phyloP scores from a whole-genome alignment of 1,140 invertebrate species.

The Sipha flava region DNA sequence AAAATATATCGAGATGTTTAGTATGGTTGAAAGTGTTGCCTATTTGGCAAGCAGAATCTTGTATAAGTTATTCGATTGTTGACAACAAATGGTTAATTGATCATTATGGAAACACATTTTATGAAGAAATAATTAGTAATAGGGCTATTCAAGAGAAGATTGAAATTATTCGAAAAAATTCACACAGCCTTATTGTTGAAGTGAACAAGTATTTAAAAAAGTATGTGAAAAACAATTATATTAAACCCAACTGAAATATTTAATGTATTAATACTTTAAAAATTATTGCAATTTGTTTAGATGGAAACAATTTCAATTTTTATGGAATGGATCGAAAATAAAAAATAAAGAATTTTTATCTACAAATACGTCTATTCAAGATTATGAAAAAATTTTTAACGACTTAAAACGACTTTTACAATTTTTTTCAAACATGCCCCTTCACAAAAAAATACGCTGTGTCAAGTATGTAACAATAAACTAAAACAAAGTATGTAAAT shows the following conservation, averaged over 20 bases:
- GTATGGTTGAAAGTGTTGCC: background rate
- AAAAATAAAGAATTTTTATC: background rate
- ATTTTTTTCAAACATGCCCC: background rate
- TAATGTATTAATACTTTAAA: too few species aligned
- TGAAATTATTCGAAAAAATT: background rate
- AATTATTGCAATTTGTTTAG: background rate
- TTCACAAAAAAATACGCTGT: background rate
- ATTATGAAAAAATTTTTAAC: slow-evolving; percentile 11
- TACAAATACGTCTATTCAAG: background rate
- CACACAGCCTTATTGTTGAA: background rate
- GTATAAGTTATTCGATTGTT: background rate
- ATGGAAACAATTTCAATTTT: slow-evolving; percentile 1
- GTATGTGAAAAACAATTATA: background rate
- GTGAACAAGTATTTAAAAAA: slow-evolving; percentile 24
- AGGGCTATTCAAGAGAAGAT: background rate
- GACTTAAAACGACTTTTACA: background rate
- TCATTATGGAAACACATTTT: background rate
- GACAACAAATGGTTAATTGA: background rate
- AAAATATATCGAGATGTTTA: background rate
- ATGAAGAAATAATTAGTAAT: background rate
- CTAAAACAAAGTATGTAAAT: too few species aligned
- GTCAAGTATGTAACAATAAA: background rate
- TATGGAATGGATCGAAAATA: background rate
- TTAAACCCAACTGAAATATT: too few species aligned
- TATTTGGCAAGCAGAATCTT: background rate